Base-by-base conservation (phyloP, 2,888 invertebrate genomes). In the Drosophila seclusa region DNA sequence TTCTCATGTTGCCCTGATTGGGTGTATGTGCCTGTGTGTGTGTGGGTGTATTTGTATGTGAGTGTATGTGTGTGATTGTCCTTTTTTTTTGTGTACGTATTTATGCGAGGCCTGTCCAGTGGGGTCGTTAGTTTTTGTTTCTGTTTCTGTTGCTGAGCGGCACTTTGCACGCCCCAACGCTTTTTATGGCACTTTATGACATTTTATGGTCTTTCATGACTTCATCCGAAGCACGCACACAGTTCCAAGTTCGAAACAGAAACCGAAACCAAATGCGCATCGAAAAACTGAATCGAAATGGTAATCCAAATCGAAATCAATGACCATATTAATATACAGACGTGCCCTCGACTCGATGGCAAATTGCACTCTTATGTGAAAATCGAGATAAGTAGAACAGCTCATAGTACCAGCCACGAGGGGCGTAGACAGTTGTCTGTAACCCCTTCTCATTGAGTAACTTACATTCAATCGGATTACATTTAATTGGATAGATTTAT, bases 161-260 rank as follows among this genome's bases (percentile, higher is more conserved):
- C 81, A 78, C 68, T 77, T 83, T 68, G 75, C 80, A 88, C 90
- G 84, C 86, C 68, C 62, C 71, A 89, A 76, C 77, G 85, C 62
- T 57, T 80, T 85, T 90, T 79, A 87, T 82, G 83, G 64, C 27
- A 34, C 68, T 80, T 75, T 70, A 69, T 77, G 66, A 63, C 64
- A 52, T 65, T 73, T 63, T 75, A 80, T 72, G 69, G 62, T 42
- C 40, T 57, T 62, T 60, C 57, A 72, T 62, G 58, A 65, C 80
- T 69, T 81, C 71, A 80, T 83, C 69, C 59, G 27, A 32, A 48
- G 55, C 60, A 67, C 58, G 62, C 69, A 61, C 27, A n/a, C 58
- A 40, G 38, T 31, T 36, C 29, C 59, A 45, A 48, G 18, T 21
- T 24, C 60, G 55, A 31, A 61, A 42, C 31, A 48, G 52, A 60